Evolutionary conservation across 2,797 vertebrate species (phyloP).

Genomic region (Taeniopygia guttata): DNA sequence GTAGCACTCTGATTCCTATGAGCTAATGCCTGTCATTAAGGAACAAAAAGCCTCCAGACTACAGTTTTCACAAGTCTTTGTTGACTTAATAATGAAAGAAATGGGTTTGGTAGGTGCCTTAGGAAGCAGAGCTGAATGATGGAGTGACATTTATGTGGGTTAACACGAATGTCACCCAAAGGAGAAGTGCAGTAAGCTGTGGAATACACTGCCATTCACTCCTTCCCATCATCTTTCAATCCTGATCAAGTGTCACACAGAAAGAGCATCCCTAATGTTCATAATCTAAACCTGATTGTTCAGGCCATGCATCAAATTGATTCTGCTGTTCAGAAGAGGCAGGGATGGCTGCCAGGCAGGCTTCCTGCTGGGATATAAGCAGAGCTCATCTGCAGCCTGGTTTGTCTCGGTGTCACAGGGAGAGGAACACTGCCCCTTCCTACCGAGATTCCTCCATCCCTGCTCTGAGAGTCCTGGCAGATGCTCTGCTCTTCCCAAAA

Average conservation of each 20-base stretch:
- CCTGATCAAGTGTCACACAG: not conserved
- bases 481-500: not conserved
- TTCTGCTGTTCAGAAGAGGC: not conserved
- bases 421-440: rapidly evolving
- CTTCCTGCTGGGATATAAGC: not conserved
- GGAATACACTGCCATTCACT: not conserved
- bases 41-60: not conserved
- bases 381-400: not conserved
- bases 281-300: not conserved
- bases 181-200: not conserved
- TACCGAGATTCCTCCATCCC: rapidly evolving
- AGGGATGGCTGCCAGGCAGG: not conserved
- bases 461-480: not conserved
- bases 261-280: not conserved
- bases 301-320: not conserved
- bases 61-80: not conserved
- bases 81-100: not conserved
- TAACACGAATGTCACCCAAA: not conserved
- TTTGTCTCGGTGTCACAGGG: not conserved
- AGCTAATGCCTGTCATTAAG: not conserved
- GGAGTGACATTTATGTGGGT: not conserved
- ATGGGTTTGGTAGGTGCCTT: not conserved
- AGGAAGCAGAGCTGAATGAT: not conserved
- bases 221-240: not conserved
- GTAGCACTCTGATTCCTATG: not conserved